Conservation (phyloP, 2,797 vertebrate genomes). For the Lepilemur septentrionalis region DNA sequence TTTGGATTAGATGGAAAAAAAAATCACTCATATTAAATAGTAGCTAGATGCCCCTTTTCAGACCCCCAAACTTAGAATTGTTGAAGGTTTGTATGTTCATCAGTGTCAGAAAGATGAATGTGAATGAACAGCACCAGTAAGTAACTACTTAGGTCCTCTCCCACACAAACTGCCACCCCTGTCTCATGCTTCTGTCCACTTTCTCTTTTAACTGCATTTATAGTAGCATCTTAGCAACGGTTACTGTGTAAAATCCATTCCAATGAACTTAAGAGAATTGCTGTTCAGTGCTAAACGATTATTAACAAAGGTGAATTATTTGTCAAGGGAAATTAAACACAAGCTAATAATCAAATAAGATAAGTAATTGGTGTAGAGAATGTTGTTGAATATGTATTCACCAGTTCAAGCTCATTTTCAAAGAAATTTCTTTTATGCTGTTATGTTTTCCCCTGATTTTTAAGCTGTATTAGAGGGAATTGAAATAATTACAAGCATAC, state of each 20-base stretch:
- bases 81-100: conserved; percentile 64
- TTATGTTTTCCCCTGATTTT: conserved; percentile 76
- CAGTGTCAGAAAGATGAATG: conserved; percentile 46
- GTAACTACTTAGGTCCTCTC: neutral
- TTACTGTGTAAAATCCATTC: conserved; percentile 43
- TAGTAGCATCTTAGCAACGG: neutral
- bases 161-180: neutral
- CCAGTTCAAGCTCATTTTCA: conserved; percentile 70
- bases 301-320: conserved; percentile 71
- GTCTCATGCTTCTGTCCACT: neutral
- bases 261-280: neutral
- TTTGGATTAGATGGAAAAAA: neutral
- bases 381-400: conserved; percentile 72
- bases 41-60: neutral
- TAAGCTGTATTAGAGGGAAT: conserved; percentile 63
- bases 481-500: neutral
- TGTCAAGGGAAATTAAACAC: conserved; percentile 77
- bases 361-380: conserved; percentile 72
- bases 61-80: neutral
- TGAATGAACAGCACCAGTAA: neutral
- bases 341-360: conserved; percentile 75
- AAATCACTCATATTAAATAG: neutral
- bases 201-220: neutral
- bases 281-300: conserved; percentile 69
- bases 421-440: conserved; percentile 68